A percentile compares a stretch with the other conserved stretches of the same genome.
phyloP scores from a whole-genome alignment of 2,113 vertebrate genomes.

The Tragelaphus strepsiceros region DNA sequence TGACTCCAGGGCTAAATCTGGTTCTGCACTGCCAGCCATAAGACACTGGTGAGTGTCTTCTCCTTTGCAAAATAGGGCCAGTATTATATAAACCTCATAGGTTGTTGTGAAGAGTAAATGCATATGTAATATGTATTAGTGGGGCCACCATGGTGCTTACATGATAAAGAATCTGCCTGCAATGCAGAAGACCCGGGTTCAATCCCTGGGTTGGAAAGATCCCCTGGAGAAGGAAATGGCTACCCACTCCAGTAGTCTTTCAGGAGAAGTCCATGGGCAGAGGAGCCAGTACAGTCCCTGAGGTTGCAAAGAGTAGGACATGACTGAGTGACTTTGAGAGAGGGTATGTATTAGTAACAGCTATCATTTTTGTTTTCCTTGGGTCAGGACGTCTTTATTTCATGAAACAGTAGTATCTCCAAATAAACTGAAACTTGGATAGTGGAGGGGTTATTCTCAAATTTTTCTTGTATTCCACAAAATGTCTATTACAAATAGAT shows the following conservation, averaged over 20 bases:
- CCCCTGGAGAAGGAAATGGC: background rate
- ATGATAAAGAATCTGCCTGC: background rate
- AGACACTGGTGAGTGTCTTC: background rate
- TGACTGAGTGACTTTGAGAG: background rate
- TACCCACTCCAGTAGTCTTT: background rate
- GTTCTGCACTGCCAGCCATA: background rate
- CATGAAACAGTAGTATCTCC: background rate
- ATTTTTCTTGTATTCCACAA: background rate
- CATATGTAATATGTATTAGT: background rate
- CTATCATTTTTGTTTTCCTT: background rate
- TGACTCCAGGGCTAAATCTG: background rate
- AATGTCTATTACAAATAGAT: background rate
- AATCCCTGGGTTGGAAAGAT: background rate
- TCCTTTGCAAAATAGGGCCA: background rate
- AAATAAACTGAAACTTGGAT: conserved; percentile 11
- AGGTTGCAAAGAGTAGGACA: background rate
- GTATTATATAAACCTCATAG: background rate
- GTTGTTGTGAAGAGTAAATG: background rate
- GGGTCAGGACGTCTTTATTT: background rate
- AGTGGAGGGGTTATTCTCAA: background rate
- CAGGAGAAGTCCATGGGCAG: background rate
- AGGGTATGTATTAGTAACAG: background rate
- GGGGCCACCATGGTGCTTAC: background rate
- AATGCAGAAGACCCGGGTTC: background rate
- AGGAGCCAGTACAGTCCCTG: background rate